Evolutionary conservation across 1,140 invertebrate species (phyloP).

Genomic region (Drosophila parvula): DNA sequence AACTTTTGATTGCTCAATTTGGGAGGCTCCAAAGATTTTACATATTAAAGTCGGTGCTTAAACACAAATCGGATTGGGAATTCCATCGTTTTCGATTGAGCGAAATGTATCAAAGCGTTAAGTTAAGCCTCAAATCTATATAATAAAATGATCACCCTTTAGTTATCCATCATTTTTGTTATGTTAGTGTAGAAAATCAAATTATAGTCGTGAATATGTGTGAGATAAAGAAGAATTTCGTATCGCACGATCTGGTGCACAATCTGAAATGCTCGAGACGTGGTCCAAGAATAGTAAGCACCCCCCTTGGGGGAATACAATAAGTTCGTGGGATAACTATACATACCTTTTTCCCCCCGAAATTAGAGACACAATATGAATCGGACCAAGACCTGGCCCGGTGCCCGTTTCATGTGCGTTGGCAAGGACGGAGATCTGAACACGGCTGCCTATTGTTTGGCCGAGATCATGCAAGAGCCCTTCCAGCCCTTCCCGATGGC

Average conservation of each 20-base stretch:
- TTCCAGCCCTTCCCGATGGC: slow-evolving; percentile 56
- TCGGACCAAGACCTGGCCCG: slow-evolving; percentile 35
- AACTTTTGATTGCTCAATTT: slow-evolving; percentile 47
- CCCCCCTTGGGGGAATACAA: fast-evolving
- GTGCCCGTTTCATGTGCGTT: slow-evolving; percentile 60
- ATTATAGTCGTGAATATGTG: slow-evolving; percentile 47
- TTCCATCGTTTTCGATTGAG: background rate
- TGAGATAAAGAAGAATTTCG: slow-evolving; percentile 33
- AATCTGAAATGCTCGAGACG: slow-evolving; percentile 24
- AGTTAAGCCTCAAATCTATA: too few species aligned
- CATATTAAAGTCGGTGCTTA: slow-evolving; percentile 20
- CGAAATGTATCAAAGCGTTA: too few species aligned
- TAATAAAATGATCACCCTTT: background rate
- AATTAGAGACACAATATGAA: slow-evolving; percentile 8
- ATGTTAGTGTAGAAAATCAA: slow-evolving; percentile 4
- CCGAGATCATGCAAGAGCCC: slow-evolving; percentile 63
- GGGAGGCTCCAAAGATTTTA: slow-evolving; percentile 16
- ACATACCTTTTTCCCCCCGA: background rate
- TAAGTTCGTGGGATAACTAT: background rate
- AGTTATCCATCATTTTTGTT: background rate
- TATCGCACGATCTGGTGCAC: slow-evolving; percentile 54
- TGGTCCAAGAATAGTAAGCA: slow-evolving; percentile 20
- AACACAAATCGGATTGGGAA: slow-evolving; percentile 3
- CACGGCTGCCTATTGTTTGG: slow-evolving; percentile 48
- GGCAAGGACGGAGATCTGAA: slow-evolving; percentile 51